Evolutionary conservation across 2,888 invertebrate genomes (phyloP).

Genomic region (Amiota minor): DNA sequence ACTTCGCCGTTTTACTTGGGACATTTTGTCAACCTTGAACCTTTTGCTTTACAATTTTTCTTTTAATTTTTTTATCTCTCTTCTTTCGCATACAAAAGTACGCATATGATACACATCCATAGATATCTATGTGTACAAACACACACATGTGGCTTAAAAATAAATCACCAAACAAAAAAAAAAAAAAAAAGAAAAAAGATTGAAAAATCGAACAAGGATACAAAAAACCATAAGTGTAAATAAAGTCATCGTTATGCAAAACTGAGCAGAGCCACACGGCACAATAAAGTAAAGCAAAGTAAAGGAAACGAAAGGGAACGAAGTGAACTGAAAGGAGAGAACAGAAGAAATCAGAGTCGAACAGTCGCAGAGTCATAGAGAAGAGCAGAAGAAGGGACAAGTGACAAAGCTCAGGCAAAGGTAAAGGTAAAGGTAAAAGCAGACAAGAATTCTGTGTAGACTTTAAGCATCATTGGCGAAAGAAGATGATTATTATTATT

Average conservation of each 20-base stretch:
- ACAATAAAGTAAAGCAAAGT: not conserved
- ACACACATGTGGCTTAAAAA: not conserved
- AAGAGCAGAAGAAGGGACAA: not conserved
- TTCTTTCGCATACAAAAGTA: conserved; percentile 12
- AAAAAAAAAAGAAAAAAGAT: not conserved
- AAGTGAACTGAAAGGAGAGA: not conserved
- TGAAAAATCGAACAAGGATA: conserved; percentile 3
- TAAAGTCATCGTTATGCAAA: conserved; percentile 12
- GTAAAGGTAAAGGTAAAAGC: not conserved
- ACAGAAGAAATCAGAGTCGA: not conserved
- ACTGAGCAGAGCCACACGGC: not conserved
- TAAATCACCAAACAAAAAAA: not conserved
- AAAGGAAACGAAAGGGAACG: not conserved
- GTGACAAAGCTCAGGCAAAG: not conserved
- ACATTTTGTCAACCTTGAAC: conserved; percentile 59
- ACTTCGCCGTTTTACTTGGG: conserved; percentile 32
- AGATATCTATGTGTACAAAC: not conserved
- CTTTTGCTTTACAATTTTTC: conserved; percentile 47
- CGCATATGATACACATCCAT: not conserved
- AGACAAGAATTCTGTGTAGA: not conserved
- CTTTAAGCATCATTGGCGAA: not conserved
- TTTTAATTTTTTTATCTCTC: conserved; percentile 1
- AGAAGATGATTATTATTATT: not conserved
- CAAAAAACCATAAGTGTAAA: not conserved
- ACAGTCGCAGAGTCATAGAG: not conserved